Evolutionary conservation across 2,888 invertebrate genomes (phyloP), one percentile per base, ranked within the genome.

Genomic region (Nysson spinosus): DNA sequence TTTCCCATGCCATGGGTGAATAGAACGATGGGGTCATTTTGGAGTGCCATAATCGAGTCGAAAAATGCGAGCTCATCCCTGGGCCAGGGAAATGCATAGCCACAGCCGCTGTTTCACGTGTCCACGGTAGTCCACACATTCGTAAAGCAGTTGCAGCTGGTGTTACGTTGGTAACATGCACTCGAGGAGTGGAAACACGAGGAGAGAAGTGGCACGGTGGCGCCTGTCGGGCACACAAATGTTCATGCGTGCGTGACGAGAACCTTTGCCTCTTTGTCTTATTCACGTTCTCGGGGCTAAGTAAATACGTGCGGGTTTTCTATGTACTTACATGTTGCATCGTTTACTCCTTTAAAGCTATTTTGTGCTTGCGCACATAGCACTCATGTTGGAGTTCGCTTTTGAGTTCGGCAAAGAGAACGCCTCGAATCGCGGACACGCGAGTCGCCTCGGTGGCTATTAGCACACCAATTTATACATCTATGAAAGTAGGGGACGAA

Each of bases 221-320:
- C 81, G 81, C 81, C 80, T 81, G 79, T 76, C 79, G 75, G 74
- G 71, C 69, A 79, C 79, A 78, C 78, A 76, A 70, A 73, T 77
- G 80, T 80, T 74, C 83, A 81, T 71, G 82, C 76, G 78, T 82
- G 82, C 82, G 80, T 82, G 83, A 82, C 83, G 82, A 77, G 78
- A n/a, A n/a, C 69, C 72, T 60, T 63, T 63, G 39, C 69, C 61
- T 72, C 72, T 66, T 65, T 67, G 70, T 49, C 67, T 58, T 54
- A 12, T 46, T 30, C 66, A 51, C 51, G 52, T 54, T 40, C 54
- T n/a, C n/a, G n/a, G n/a, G n/a, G n/a, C n/a, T n/a, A n/a, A n/a
- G n/a, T n/a, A n/a, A n/a, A n/a, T n/a, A n/a, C n/a, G n/a, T n/a
- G n/a, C n/a, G n/a, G n/a, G n/a, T n/a, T n/a, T n/a, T n/a, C n/a